Evolutionary conservation across 2,888 invertebrate species (phyloP), one percentile per base, ranked within the genome.

Genomic region (Dyspetes luteomarginatus): DNA sequence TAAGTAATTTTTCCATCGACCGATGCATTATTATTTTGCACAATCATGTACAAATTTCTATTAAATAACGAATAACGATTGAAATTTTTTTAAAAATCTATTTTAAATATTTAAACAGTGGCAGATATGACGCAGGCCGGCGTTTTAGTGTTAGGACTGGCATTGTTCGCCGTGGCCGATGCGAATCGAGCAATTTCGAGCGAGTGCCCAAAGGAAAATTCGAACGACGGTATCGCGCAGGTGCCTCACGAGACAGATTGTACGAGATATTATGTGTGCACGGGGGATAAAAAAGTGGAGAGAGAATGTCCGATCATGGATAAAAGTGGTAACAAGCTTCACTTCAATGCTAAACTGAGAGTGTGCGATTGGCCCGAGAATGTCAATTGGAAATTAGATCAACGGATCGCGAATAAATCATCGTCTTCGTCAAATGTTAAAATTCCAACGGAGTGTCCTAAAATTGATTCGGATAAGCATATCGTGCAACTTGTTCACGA

Each of bases 201-300:
- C 0, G 17, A 68, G 4, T 89, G 89, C 55, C 84, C 86, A 3
- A 2, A 12, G 17, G 0, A 2, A 0, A 62, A 81, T 15, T 56
- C 68, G 0, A 4, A 2, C 3, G 58, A 77, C 1, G n/a, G 68
- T 12, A 52, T 74, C 1, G 56, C 75, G 4, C 78, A 83, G 26
- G 60, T 86, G 4, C 69, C 84, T 1, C 81, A 88, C 48, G 22
- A 62, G n/a, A 15, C 36, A 0, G 85, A 87, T 5, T 87, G 87
- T 28, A 78, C 82, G 0, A 88, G 85, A 36, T 89, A 84, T 64
- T 89, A 88, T 55, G 72, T 82, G 15, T 88, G 89, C 36, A 65
- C 69, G n/a, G 15, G 48, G 3, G 86, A 85, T 12, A n/a, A 28
- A 17, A 43, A 81, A 0, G 50, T 67, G 5, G 69, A 77, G 0